Base-by-base conservation (phyloP, 2,888 invertebrate genomes). In the Eutolmus rufibarbis region DNA sequence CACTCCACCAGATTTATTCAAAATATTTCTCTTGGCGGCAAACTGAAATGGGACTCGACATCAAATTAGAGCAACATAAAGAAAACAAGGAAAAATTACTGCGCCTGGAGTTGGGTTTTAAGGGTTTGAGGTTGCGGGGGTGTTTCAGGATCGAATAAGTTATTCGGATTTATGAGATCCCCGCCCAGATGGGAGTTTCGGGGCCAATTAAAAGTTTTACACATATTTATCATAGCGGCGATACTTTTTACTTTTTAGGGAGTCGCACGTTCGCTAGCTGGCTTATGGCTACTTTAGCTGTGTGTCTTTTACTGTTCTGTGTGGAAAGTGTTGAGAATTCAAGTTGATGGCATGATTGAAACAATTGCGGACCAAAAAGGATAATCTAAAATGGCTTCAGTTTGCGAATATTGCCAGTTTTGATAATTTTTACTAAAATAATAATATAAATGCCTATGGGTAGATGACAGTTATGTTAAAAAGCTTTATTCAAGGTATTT, bases 171-270 rank as follows among this genome's bases (percentile, higher is more conserved):
- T 88, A 88, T 84, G 87, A 5, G 66, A 34, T 7, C 7, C 84
- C 86, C 28, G 74, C 86, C 84, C 82, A 74, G 51, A 82, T 74
- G 86, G 86, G 87, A 82, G 76, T 87, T 87, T 28, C 28, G 82
- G 40, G 86, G 86, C 86, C 88, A 88, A 88, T 88, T 88, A 88
- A 88, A 88, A 88, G 76, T 87, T 88, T 88, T 87, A 46, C 85
- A 74, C 85, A 85, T 85, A 85, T 74, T 85, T 85, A 85, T 74
- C 85, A 74, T 74, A 74, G 74, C 57, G 57, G 57, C 57, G 74
- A 85, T 85, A 74, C 31, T 28, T 84, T 34, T 23, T 7, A 74
- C n/a, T 28, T 84, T 34, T 12, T n/a, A 74, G 76, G 5, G 57
- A 19, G 19, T 57, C 57, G 16, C 46, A 51, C 57, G 57, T 57